Evolutionary conservation across 2,797 vertebrate species (phyloP), one percentile per base, ranked within the genome.

Genomic region (Myotis planiceps): DNA sequence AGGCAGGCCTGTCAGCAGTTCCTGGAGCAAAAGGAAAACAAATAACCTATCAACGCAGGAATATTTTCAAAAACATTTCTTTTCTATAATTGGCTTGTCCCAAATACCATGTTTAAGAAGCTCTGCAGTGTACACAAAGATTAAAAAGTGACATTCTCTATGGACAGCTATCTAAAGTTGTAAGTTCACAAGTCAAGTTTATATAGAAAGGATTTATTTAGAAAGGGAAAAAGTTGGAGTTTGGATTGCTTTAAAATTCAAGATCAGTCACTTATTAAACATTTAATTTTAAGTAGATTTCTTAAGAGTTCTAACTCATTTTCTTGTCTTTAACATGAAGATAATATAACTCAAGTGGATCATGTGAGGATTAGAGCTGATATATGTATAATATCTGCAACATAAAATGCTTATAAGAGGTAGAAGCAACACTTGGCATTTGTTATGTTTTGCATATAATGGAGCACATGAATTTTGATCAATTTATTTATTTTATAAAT

Each of bases 231-330:
- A 23, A 60, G 3, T 29, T 51, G 3, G 2, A 66, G 6, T 92
- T 93, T 85, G 39, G 6, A 69, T 66, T 71, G 69, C 7, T 74
- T 74, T 88, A 91, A 93, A 81, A 82, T 78, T 32, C 37, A 78
- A 72, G 9, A 18, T 74, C 42, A 55, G 5, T 76, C 66, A 63
- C 14, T 78, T 81, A 82, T 14, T 45, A 63, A 32, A 19, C 3
- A 72, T 81, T 76, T 72, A 88, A 25, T 9, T 91, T 91, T 47
- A 25, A 45, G 9, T 49, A 81, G 7, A 58, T 76, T 55, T 75
- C n/a, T 55, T 76, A 58, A 10, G 34, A 47, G 37, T 82, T 71
- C 29, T 81, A 1, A 37, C 1, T 53, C 45, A 32, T 78, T 53
- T 68, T 47, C 18, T 84, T 87, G 29, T 55, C 34, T 74, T 93